Conservation (phyloP, 2,797 vertebrate species). For the Sebastes cheni region DNA sequence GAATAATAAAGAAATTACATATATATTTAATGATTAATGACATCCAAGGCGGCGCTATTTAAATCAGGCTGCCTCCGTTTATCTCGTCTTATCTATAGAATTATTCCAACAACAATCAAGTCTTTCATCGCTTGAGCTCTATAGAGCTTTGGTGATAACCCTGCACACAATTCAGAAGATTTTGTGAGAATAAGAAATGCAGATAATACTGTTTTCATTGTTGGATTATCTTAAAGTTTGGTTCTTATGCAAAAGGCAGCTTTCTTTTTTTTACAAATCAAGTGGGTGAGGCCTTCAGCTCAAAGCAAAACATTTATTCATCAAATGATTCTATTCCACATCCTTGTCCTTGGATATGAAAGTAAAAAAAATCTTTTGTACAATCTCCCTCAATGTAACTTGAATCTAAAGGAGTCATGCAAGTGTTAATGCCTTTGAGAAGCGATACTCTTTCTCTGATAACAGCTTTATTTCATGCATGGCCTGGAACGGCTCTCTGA, state of each 20-base stretch:
- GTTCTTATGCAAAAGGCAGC: conserved; percentile 30
- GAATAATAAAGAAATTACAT: conserved; percentile 14
- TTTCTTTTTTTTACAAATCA: conserved; percentile 30
- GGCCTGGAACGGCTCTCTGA: conserved; percentile 42
- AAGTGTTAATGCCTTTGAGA: conserved; percentile 49
- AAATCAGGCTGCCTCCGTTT: neutral
- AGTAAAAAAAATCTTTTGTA: conserved; percentile 36
- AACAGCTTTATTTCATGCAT: conserved; percentile 64
- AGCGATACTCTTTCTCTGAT: conserved; percentile 55
- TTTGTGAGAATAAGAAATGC: conserved; percentile 39
- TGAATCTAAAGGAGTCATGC: conserved; percentile 45
- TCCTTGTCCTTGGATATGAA: conserved; percentile 25
- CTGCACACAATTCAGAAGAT: conserved; percentile 32
- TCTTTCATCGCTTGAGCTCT: conserved; percentile 31
- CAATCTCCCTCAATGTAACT: conserved; percentile 41
- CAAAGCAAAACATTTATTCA: conserved; percentile 43
- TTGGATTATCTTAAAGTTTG: conserved; percentile 53
- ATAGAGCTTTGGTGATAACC: conserved; percentile 45
- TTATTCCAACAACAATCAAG: conserved; percentile 13
- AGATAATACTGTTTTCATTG: conserved; percentile 44
- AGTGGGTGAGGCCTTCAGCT: conserved; percentile 37
- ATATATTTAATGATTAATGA: neutral
- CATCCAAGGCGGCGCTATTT: neutral
- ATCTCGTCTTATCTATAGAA: conserved; percentile 23
- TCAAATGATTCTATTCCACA: conserved; percentile 48